phyloP scores from a whole-genome alignment of 1,140 invertebrate species.

The Rhagoletis zephyria region DNA sequence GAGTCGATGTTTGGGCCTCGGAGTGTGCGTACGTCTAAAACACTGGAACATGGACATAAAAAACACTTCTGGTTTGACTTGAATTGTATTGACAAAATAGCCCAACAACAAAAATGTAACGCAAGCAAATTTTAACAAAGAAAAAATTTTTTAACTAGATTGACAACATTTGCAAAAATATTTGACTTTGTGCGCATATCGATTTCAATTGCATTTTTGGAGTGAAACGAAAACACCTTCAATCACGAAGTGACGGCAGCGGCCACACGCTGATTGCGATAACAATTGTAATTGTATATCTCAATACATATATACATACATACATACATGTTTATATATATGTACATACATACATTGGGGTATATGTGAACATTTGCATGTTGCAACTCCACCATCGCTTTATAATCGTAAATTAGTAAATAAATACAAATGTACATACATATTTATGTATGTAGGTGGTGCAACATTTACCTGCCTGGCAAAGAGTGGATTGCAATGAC shows the following conservation, averaged over 20 bases:
- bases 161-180: conserved; percentile 36
- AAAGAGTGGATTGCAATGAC: conserved; percentile 44
- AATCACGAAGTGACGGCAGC: conserved; percentile 30
- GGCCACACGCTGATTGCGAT: background rate
- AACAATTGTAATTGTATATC: background rate
- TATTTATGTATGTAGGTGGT: conserved; percentile 25
- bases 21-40: no score
- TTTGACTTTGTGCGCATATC: conserved; percentile 8
- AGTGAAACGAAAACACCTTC: conserved; percentile 20
- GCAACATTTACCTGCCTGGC: conserved; percentile 5
- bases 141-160: conserved; percentile 21
- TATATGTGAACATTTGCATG: background rate
- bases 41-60: no score
- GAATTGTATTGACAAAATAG: background rate
- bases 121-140: background rate
- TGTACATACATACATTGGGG: no score
- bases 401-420: background rate
- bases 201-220: conserved; percentile 11
- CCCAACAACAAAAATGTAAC: background rate
- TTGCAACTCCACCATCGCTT: background rate
- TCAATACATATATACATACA: background rate
- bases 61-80: conserved; percentile 7
- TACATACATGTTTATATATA: background rate
- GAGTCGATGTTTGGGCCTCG: no score
- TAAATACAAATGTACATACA: no score